A percentile compares a stretch with the other conserved stretches of the same genome.
phyloP scores from a whole-genome alignment of 2,113 vertebrate species.

The Felis catus region DNA sequence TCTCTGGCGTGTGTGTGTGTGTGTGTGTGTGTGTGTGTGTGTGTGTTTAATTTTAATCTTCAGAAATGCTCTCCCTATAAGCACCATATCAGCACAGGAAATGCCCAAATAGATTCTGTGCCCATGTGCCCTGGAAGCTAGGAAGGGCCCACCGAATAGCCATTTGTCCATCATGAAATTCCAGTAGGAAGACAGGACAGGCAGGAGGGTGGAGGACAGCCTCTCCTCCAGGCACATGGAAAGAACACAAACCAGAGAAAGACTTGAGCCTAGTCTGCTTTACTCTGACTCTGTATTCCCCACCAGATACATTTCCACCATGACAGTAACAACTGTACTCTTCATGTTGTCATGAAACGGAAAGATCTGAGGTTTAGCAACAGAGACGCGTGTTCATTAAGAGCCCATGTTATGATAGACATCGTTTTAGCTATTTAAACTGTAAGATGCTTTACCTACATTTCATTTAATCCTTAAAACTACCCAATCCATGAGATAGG shows the following conservation, averaged over 20 bases:
- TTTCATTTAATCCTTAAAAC: neutral
- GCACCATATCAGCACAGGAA: neutral
- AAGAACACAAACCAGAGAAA: neutral
- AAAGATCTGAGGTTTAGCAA: neutral
- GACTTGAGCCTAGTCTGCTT: neutral
- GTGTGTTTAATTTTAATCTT: neutral
- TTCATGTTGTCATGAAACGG: no score
- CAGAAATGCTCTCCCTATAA: neutral
- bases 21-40: neutral
- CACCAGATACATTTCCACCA: neutral
- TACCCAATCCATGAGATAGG: neutral
- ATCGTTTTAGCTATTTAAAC: accelerated
- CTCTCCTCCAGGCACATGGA: neutral
- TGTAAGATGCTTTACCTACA: neutral
- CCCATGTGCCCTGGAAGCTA: neutral
- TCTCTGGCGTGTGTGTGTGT: neutral
- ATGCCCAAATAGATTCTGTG: neutral
- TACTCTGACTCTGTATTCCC: neutral
- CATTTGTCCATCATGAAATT: neutral
- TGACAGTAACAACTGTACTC: neutral
- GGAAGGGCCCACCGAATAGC: no score
- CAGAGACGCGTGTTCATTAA: neutral
- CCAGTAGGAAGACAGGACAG: neutral
- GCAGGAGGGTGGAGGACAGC: neutral
- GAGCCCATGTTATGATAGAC: neutral